Percentiles rank a stretch among this genome's conserved stretches.
These are phyloP conservation scores for Campoletis sonorensis DNA, from an alignment of 1,140 invertebrate species.

Conservation along the genomic window DNA sequence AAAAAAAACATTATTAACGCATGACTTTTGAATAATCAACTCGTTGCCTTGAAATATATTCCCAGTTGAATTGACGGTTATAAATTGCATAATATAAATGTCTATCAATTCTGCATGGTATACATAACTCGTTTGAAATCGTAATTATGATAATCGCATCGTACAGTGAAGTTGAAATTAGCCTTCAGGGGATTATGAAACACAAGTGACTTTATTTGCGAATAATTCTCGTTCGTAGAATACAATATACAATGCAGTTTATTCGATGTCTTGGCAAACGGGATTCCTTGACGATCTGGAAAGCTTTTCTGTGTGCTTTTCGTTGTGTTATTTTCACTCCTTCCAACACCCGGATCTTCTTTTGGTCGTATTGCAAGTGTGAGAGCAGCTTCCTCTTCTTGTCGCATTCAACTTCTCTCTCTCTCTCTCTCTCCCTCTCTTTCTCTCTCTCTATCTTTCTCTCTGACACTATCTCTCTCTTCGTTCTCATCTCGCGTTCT, in stretches of 20 bases:
- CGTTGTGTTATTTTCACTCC: not conserved
- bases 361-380: not conserved
- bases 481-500: slow-evolving; percentile 47
- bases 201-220: no score
- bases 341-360: not conserved
- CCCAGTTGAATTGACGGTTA: no score
- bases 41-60: no score
- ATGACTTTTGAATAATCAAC: no score
- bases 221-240: not conserved
- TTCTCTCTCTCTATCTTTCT: not conserved
- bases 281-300: not conserved
- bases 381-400: not conserved
- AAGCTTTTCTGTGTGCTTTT: not conserved
- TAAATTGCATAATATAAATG: no score
- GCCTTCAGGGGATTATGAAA: no score
- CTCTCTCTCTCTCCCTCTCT: slow-evolving; percentile 10
- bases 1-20: no score
- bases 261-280: not conserved
- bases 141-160: no score
- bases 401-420: not conserved
- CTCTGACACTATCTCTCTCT: not conserved
- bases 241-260: not conserved
- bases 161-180: no score
- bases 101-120: no score
- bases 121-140: no score